Percentiles rank a stretch among this genome's conserved stretches.
Conservation (phyloP, 2,797 vertebrate genomes). For the Tenualosa ilisha region DNA sequence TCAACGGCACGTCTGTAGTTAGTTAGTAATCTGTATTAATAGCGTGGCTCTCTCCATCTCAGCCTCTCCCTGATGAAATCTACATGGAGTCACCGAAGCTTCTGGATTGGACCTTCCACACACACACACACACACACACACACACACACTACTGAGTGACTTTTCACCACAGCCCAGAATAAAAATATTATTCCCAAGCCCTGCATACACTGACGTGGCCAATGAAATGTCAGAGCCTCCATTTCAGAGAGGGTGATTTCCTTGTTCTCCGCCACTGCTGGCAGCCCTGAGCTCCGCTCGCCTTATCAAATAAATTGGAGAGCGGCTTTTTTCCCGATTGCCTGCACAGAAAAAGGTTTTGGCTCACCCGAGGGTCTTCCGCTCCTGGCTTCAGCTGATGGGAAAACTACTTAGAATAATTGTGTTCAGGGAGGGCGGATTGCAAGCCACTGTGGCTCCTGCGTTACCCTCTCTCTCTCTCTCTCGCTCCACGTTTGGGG, state of each 20-base stretch:
- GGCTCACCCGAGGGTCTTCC: slow-evolving; percentile 68
- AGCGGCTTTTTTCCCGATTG: slow-evolving; percentile 65
- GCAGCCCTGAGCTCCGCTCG: slow-evolving; percentile 68
- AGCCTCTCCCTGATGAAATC: background rate
- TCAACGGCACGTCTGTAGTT: background rate
- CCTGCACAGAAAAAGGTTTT: slow-evolving; percentile 68
- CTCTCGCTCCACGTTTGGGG: background rate
- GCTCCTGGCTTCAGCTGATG: slow-evolving; percentile 68
- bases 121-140: background rate
- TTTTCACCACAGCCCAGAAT: slow-evolving; percentile 35
- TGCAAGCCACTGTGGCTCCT: slow-evolving; percentile 34
- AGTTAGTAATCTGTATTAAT: slow-evolving; percentile 15
- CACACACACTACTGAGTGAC: background rate
- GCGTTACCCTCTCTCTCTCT: slow-evolving; percentile 8
- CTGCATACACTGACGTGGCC: slow-evolving; percentile 50
- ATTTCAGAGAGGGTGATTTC: slow-evolving; percentile 53
- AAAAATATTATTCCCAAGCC: slow-evolving; percentile 47
- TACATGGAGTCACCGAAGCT: background rate
- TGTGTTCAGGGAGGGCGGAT: slow-evolving; percentile 65
- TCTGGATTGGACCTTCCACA: background rate
- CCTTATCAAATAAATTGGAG: slow-evolving; percentile 79
- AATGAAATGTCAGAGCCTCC: slow-evolving; percentile 57
- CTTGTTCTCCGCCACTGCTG: slow-evolving; percentile 58
- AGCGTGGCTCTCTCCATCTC: background rate
- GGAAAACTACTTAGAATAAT: slow-evolving; percentile 79